A percentile compares a stretch with the other conserved stretches of the same genome.
phyloP scores from a whole-genome alignment of 1,140 invertebrate species.

The Heliothis virescens region DNA sequence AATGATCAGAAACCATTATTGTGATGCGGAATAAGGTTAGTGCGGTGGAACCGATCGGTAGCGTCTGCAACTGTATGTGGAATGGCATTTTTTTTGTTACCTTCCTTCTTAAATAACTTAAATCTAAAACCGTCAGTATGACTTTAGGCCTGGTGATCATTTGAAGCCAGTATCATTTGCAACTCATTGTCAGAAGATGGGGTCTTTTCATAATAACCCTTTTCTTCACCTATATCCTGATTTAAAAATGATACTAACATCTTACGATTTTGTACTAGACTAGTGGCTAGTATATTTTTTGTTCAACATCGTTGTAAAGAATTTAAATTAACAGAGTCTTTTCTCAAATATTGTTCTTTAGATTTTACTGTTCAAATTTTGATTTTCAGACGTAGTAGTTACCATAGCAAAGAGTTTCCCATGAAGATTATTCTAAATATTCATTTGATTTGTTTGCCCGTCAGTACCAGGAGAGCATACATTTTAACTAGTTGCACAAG shows the following conservation, averaged over 20 bases:
- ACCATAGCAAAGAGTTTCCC: neutral
- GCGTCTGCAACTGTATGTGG: constrained; percentile 69
- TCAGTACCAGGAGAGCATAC: constrained; percentile 69
- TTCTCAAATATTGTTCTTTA: too few species aligned
- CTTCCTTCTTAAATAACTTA: neutral
- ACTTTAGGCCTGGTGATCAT: too few species aligned
- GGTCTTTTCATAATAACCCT: too few species aligned
- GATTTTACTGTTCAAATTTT: too few species aligned
- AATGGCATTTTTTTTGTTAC: constrained; percentile 47
- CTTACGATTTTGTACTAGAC: too few species aligned
- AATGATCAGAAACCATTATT: constrained; percentile 79
- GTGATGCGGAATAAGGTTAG: constrained; percentile 82
- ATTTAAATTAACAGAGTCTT: too few species aligned
- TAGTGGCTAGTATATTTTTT: too few species aligned
- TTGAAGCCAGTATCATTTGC: too few species aligned
- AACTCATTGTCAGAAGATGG: too few species aligned
- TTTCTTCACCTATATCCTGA: too few species aligned
- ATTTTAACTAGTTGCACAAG: constrained; percentile 83
- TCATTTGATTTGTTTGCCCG: constrained; percentile 44
- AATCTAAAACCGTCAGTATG: neutral
- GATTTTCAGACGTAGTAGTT: neutral
- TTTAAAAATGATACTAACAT: too few species aligned
- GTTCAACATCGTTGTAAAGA: too few species aligned
- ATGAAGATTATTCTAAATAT: constrained; percentile 50
- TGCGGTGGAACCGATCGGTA: constrained; percentile 75